Conservation (phyloP, 53 echinoderm and acorn worm genomes). For the Zoroaster sp. region DNA sequence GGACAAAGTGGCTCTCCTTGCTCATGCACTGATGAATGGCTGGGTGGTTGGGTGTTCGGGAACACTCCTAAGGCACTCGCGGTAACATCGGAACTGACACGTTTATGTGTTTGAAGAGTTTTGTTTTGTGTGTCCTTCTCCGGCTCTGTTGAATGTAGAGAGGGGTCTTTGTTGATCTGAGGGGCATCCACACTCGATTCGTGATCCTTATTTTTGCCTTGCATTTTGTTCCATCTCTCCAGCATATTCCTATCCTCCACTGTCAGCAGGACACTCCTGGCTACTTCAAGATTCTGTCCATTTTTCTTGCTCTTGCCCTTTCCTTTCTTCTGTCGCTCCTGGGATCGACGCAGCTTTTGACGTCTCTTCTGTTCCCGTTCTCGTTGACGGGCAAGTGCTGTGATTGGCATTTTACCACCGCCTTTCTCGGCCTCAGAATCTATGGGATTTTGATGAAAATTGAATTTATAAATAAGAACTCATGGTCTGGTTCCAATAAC, state of each 20-base stretch:
- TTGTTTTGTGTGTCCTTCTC: background rate
- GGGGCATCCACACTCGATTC: background rate
- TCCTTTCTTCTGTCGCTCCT: slow-evolving; percentile 66
- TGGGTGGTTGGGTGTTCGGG: background rate
- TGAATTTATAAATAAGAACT: background rate
- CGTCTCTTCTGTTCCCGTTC: slow-evolving; percentile 89
- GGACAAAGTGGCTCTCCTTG: background rate
- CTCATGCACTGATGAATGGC: background rate
- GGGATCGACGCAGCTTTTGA: slow-evolving; percentile 61
- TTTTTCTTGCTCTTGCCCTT: slow-evolving; percentile 30
- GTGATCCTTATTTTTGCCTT: slow-evolving; percentile 15
- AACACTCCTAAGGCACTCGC: background rate
- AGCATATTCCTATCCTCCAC: slow-evolving; percentile 83
- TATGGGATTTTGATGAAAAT: background rate
- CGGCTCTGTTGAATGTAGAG: background rate
- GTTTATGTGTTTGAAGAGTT: background rate
- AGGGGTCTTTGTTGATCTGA: background rate
- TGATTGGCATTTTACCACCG: slow-evolving; percentile 79
- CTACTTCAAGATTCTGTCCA: slow-evolving; percentile 29
- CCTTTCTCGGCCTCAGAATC: slow-evolving; percentile 59
- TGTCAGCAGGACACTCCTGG: slow-evolving; percentile 62
- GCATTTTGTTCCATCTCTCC: slow-evolving; percentile 91
- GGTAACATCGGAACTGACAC: background rate
- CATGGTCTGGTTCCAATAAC: too few relatives aligned
- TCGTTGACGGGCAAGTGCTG: slow-evolving; percentile 81